Conservation (phyloP, 1,140 invertebrate species). For the Drosophila nannoptera region DNA sequence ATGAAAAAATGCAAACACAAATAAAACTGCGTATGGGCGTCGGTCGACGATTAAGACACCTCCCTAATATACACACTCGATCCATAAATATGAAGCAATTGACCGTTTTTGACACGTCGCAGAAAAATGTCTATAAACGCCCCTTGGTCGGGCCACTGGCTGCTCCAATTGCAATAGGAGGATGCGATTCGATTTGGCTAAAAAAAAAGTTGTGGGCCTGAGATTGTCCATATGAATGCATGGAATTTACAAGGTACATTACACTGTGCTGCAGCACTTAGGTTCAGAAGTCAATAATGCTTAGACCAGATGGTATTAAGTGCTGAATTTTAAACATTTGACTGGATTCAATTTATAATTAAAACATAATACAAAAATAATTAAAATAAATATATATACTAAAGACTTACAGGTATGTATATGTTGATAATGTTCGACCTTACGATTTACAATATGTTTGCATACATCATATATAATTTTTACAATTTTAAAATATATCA, state of each 20-base stretch:
- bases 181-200: neutral
- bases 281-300: neutral
- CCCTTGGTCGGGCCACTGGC: too few relatives aligned
- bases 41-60: too few relatives aligned
- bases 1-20: conserved; percentile 21
- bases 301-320: too few relatives aligned
- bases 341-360: too few relatives aligned
- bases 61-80: neutral
- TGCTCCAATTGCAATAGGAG: neutral
- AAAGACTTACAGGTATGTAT: too few relatives aligned
- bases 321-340: too few relatives aligned
- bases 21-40: neutral
- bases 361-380: too few relatives aligned
- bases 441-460: too few relatives aligned
- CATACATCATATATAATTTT: too few relatives aligned
- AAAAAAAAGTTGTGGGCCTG: conserved; percentile 14
- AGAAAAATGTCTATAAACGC: neutral
- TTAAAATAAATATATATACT: too few relatives aligned
- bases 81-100: neutral
- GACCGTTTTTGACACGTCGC: neutral
- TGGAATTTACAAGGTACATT: conserved; percentile 14
- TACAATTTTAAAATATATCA: too few relatives aligned
- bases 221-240: conserved; percentile 5
- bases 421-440: too few relatives aligned
- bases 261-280: conserved; percentile 22